Base-by-base conservation (phyloP, 2,113 vertebrate species). In the Falcunculus frontatus region DNA sequence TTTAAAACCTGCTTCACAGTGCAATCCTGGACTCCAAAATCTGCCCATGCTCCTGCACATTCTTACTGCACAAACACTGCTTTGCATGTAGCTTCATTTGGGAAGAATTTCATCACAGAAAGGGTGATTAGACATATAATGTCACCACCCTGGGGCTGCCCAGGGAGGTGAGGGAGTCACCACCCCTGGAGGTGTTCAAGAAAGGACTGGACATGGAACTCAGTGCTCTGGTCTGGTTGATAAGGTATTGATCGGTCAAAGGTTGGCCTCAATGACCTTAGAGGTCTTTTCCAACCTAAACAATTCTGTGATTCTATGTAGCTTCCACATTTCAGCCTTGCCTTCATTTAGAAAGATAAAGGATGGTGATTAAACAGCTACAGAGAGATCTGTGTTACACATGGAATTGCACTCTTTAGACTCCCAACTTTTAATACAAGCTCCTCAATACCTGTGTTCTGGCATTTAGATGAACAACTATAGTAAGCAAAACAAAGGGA, bases 401-500 rank as follows among this genome's bases (percentile, higher is more conserved):
- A 7, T 13, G 20, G 19, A 74, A 82, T 67, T 52, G 44, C 7
- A 52, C 22, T 62, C 57, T 68, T 68, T 47, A 80, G 39, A 70
- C 11, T 52, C 27, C 65, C 41, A 86, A 5, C 14, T 75, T 90
- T 37, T 50, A 88, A 89, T 47, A 53, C 9, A 49, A 2, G 2
- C 12, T 84, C 16, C 5, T 64, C 19, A 41, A 12, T 21, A 46
- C 10, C 41, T 23, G 16, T 15, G 8, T 46, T 62, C 37, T 60
- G 2, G 5, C 25, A 49, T 49, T 80, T 46, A 59, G 39, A 70
- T n/a, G n/a, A 39, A n/a, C 10, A 37, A 14, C 7, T 23, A 10
- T 32, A 53, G 57, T n/a, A 91, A 69, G 44, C 7, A 59, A 94
- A 93, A 90, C 27, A 87, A 84, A 55, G 79, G 10, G 18, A 91